phyloP scores from a whole-genome alignment of 2,113 vertebrate species.

The Oxyruncus cristatus region DNA sequence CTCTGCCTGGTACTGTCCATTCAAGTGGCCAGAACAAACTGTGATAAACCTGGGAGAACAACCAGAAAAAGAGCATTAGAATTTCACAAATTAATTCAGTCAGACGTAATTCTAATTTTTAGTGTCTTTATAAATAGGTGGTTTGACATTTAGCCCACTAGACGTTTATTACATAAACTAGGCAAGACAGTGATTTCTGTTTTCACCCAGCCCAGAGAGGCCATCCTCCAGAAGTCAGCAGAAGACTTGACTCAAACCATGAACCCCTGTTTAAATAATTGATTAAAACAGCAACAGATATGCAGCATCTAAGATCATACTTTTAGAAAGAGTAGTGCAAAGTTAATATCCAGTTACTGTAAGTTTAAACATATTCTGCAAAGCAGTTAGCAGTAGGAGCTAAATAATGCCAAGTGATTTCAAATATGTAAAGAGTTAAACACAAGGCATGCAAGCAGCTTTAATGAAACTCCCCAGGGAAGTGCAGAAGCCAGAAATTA shows the following conservation, averaged over 20 bases:
- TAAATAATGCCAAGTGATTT: background rate
- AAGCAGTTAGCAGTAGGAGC: background rate
- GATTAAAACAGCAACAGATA: background rate
- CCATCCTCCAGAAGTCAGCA: background rate
- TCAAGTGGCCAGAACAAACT: slow-evolving; percentile 95
- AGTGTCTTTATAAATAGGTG: background rate
- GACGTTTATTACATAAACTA: background rate
- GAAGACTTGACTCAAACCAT: background rate
- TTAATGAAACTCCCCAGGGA: background rate
- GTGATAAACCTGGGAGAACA: slow-evolving; percentile 83
- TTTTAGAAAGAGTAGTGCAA: background rate
- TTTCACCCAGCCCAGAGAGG: background rate
- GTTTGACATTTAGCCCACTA: background rate
- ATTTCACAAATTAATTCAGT: background rate
- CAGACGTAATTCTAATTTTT: background rate
- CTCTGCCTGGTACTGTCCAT: slow-evolving; percentile 86
- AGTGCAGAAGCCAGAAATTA: background rate
- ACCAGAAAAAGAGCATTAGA: background rate
- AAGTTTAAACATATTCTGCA: background rate
- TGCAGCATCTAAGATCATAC: background rate
- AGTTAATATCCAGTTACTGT: background rate
- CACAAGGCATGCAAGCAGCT: background rate
- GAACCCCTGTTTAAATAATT: background rate
- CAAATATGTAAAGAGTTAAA: background rate
- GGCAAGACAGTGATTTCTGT: background rate